These are phyloP conservation scores for Ophioninae sp. DNA, from an alignment of 2,888 invertebrate genomes.

Conservation along the genomic window DNA sequence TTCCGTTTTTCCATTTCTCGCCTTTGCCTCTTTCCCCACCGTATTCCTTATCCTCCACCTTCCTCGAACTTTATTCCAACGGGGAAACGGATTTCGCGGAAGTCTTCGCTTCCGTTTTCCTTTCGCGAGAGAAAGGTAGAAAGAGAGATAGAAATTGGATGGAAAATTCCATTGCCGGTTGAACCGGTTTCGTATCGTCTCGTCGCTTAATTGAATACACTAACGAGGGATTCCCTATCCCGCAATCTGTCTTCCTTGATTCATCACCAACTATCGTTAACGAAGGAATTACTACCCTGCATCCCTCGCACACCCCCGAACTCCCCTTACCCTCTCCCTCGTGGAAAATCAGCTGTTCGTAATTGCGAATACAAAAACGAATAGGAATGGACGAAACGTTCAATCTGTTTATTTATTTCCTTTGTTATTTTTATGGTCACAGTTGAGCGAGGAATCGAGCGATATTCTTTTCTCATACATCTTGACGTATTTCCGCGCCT, in stretches of 20 bases:
- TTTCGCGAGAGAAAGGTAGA: neutral
- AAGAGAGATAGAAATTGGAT: neutral
- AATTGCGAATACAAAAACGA: neutral
- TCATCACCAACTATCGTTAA: slow-evolving; percentile 24
- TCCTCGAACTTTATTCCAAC: slow-evolving; percentile 19
- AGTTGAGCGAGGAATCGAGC: neutral
- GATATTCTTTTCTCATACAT: neutral
- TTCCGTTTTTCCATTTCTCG: slow-evolving; percentile 54
- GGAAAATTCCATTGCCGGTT: slow-evolving; percentile 4
- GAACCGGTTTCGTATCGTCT: slow-evolving; percentile 36
- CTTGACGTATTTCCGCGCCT: neutral
- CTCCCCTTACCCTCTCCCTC: neutral
- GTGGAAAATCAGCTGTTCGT: neutral
- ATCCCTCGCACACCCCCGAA: neutral
- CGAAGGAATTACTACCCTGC: slow-evolving; percentile 22
- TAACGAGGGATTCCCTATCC: slow-evolving; percentile 39
- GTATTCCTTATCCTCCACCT: no score
- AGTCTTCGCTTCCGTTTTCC: slow-evolving; percentile 11
- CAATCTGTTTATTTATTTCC: neutral
- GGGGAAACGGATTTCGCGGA: slow-evolving; percentile 10
- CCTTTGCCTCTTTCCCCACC: slow-evolving; percentile 10
- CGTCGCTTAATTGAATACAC: slow-evolving; percentile 46
- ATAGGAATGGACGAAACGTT: neutral
- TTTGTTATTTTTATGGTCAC: neutral
- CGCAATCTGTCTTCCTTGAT: slow-evolving; percentile 8